Evolutionary conservation across 1,140 invertebrate genomes (phyloP), one percentile per base, ranked within the genome.

Genomic region (Asbolus verrucosus): DNA sequence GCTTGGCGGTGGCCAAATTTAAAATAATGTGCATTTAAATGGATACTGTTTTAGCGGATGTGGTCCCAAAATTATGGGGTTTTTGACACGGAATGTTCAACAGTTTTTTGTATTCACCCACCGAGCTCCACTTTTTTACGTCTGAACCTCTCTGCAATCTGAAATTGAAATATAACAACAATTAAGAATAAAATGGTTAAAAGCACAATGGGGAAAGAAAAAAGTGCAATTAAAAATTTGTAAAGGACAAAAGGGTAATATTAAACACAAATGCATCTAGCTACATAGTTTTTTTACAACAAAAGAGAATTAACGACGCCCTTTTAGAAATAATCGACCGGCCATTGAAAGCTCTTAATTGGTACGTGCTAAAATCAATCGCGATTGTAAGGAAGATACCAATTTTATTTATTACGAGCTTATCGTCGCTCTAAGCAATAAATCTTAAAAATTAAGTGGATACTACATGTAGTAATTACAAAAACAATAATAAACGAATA

Each of bases 11-110:
- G 46, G 65, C 63, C 41, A 69, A 72, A 72, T 70, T 73, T 72
- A 67, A 73, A 73, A 70, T 74, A 71, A 73, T 76, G 69, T 67
- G 68, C 73, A 76, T 75, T 75, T 75, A 75, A 75, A 71, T 71
- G 18, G 59, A 50, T 24, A 43, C 54, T 14, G 63, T 54, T 71
- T 67, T 71, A 67, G 65, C 70, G 65, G 65, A 63, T 63, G 65
- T 71, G 31, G 50, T 63, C 27, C 21, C 18, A 54, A 60, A 70
- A 70, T 70, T 70, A 70, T 70, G 62, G 63, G 63, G 61, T 70
- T 70, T 31, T 60, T 60, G 46, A 66, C 43, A 30, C 24, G n/a
- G 27, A 21, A 18, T 43, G 33, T 39, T 33, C 54, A 41, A 54
- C 59, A 60, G 46, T 50, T 27, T 54, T 27, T n/a, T n/a, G n/a